Base-by-base conservation (phyloP, 2,888 invertebrate species). In the Agriotes lineatus region DNA sequence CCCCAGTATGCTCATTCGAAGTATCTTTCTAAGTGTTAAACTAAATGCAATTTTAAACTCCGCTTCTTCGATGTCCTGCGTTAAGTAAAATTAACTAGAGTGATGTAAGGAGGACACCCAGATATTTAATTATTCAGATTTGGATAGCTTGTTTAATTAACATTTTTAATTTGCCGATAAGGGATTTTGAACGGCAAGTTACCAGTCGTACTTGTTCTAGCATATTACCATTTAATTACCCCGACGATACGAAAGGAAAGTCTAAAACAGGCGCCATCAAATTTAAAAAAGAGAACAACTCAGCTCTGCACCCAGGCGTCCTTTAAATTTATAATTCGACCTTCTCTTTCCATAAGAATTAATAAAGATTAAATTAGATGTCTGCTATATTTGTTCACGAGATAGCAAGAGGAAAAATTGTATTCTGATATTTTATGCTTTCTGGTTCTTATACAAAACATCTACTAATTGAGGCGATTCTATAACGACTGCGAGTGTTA, bases 321-420 rank as follows among this genome's bases (percentile, higher is more conserved):
- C 59, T 57, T 57, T 30, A 59, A 59, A 42, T 59, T 59, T 20
- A 18, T 10, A 20, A 59, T 59, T 42, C 44, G 45, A 45, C 44
- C 59, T 18, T 20, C 42, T 25, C 30, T 45, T 59, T 59, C 37
- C 25, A 30, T 44, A 59, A 44, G 44, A 59, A 59, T 59, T 59
- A 59, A 59, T 59, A 59, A 59, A 42, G 59, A 44, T 59, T 59
- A 59, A 59, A 59, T 59, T 54, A 54, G 54, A 54, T 54, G 54
- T 37, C 20, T 54, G 54, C 35, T 54, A 37, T 54, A 54, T 37
- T 54, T 33, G 35, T 37, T 37, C 19, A 37, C 7, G 37, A 35
- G 37, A 39, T 16, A 37, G 56, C 3, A 14, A 37, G 19, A 56
- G 7, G 19, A 37, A 20, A 39, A 37, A 56, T 37, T 56, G 39